phyloP scores from a whole-genome alignment of 2,797 vertebrate genomes.

The Takifugu rubripes region DNA sequence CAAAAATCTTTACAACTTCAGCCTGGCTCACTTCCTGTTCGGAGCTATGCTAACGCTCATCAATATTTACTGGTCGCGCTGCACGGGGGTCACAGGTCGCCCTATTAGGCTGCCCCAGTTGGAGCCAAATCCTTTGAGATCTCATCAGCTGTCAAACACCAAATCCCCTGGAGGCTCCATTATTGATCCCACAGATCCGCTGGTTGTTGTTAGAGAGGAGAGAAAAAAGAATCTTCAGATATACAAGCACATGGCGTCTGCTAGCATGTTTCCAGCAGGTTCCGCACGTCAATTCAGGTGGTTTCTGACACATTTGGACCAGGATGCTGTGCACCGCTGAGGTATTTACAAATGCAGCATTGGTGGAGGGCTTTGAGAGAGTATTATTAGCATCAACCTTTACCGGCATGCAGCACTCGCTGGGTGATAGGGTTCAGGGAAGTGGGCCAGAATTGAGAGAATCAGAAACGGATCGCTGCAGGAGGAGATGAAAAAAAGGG shows the following conservation, averaged over 20 bases:
- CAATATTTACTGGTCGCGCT: conserved; percentile 19
- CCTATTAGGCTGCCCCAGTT: conserved; percentile 17
- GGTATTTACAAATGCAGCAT: conserved; percentile 47
- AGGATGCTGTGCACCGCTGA: conserved; percentile 23
- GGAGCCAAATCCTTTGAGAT: conserved; percentile 29
- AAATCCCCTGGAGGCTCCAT: conserved; percentile 19
- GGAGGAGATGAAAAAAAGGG: conserved; percentile 1
- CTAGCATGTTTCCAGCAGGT: no score
- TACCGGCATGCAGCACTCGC: conserved; percentile 60
- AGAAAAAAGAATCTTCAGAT: background rate
- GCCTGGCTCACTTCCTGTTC: conserved; percentile 1
- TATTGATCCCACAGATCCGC: conserved; percentile 37
- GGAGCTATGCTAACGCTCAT: conserved; percentile 6
- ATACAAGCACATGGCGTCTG: background rate
- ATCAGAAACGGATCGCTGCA: conserved; percentile 1
- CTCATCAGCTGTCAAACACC: conserved; percentile 39
- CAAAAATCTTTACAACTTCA: background rate
- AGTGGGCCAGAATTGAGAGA: conserved; percentile 33
- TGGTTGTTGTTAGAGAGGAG: conserved; percentile 9
- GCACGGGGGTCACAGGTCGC: conserved; percentile 36
- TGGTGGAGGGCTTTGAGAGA: conserved; percentile 23
- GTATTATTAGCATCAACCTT: conserved; percentile 79
- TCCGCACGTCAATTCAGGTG: no score
- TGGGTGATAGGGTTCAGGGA: conserved; percentile 57
- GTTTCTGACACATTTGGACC: no score